phyloP scores from a whole-genome alignment of 2,797 vertebrate species.

The Hydrocynus forskahlii region DNA sequence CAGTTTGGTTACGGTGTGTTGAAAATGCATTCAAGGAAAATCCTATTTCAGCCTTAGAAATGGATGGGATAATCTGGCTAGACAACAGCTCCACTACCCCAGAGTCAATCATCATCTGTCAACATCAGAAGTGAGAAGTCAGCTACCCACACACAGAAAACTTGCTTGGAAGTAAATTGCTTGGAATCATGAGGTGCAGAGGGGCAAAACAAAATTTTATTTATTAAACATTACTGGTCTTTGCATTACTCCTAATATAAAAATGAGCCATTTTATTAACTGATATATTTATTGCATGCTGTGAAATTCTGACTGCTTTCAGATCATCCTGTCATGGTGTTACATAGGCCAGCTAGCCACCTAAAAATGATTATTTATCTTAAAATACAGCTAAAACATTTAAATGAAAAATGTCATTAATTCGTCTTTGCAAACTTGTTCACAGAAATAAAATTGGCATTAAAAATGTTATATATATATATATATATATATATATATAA shows the following conservation, averaged over 20 bases:
- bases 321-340: neutral
- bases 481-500: too few species aligned
- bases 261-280: neutral
- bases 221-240: neutral
- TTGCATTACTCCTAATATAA: neutral
- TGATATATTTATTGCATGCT: neutral
- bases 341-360: too few species aligned
- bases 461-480: too few species aligned
- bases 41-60: conserved; percentile 33
- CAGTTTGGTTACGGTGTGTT: neutral
- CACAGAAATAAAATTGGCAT: too few species aligned
- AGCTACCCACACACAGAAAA: neutral
- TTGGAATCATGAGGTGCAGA: neutral
- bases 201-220: neutral
- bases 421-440: too few species aligned
- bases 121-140: conserved; percentile 25
- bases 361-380: too few species aligned
- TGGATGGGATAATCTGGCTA: conserved; percentile 42
- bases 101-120: conserved; percentile 28
- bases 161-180: neutral
- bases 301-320: neutral
- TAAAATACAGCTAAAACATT: too few species aligned
- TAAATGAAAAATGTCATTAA: too few species aligned
- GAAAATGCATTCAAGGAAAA: neutral
- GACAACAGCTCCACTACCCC: conserved; percentile 14